A percentile compares a stretch with the other conserved stretches of the same genome.
Evolutionary conservation across 2,113 vertebrate genomes (phyloP).

Genomic region (Nibea albiflora): DNA sequence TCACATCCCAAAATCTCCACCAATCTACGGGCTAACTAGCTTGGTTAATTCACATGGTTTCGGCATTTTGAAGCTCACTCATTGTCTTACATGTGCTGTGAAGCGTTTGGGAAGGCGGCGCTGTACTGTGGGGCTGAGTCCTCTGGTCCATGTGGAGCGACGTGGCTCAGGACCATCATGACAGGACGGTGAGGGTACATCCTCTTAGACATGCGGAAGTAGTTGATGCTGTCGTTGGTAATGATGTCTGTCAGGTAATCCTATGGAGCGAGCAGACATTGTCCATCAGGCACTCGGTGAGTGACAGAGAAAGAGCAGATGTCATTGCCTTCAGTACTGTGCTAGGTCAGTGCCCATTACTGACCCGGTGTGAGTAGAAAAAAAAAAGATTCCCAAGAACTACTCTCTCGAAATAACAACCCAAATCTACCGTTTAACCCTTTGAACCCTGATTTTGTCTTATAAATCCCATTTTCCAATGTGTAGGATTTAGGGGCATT

Average conservation of each 20-base stretch:
- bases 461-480: no score
- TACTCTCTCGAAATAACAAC: background rate
- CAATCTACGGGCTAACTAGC: background rate
- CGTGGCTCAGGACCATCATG: conserved; percentile 97
- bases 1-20: background rate
- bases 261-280: conserved; percentile 76
- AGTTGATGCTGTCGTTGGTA: conserved; percentile 96
- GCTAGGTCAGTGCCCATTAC: background rate
- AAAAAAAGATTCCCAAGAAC: background rate
- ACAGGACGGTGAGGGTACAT: conserved; percentile 95
- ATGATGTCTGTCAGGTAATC: conserved; percentile 98
- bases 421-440: background rate
- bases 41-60: background rate
- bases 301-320: conserved; percentile 22
- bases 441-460: background rate
- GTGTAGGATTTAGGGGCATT: no score
- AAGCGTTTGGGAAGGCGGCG: conserved; percentile 92
- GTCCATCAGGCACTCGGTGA: conserved; percentile 21
- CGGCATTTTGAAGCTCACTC: background rate
- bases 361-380: background rate
- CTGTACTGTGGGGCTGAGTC: conserved; percentile 97
- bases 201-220: conserved; percentile 95
- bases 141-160: conserved; percentile 95
- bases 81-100: conserved; percentile 95
- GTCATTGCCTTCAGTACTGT: background rate